Base-by-base conservation (phyloP, 2,113 vertebrate genomes). In the Glaucidium brasilianum region DNA sequence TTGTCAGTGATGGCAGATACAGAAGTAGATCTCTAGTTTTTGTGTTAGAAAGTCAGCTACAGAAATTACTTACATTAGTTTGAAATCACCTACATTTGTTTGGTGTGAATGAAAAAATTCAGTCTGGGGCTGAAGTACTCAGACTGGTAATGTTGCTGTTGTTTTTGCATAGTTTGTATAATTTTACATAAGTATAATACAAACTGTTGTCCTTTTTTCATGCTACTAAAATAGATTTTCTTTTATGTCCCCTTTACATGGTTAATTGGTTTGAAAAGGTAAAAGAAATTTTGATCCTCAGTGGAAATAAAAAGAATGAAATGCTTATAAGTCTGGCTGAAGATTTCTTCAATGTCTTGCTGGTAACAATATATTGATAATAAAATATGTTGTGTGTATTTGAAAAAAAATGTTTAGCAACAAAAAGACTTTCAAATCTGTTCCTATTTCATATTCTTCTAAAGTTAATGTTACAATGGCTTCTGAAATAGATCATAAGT, bases 231-330 rank as follows among this genome's bases (percentile, higher is more conserved):
- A 52, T 92, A 53, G 6, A n/a, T 91, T 45, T 82, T 39, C 35
- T 69, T 87, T 52, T 88, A 2, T 94, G 97, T 85, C 95, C 91
- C 96, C 84, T 98, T 98, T 98, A 99, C 98, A 99, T 99, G 99
- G 96, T 98, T 77, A 94, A 97, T 94, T 99, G 99, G 99, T 99
- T 99, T 98, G 99, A 98, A 97, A 99, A 99, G 96, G 97, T 98
- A 78, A 98, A 98, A 97, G 97, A 95, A n/a, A 96, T 99, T 95
- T 98, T 99, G 97, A 85, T 98, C 91, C 95, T 97, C 75, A 60
- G 92, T 96, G 98, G 98, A 96, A 95, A 91, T 53, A 94, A 96
- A 66, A 99, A 98, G 97, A 97, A 98, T 92, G 98, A 99, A 89
- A 91, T 85, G 19, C 75, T 99, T 93, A 85, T 97, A 73, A 98